Evolutionary conservation across 1,140 invertebrate species (phyloP), one percentile per base, ranked within the genome.

Genomic region (Ditylenchus dipsaci): DNA sequence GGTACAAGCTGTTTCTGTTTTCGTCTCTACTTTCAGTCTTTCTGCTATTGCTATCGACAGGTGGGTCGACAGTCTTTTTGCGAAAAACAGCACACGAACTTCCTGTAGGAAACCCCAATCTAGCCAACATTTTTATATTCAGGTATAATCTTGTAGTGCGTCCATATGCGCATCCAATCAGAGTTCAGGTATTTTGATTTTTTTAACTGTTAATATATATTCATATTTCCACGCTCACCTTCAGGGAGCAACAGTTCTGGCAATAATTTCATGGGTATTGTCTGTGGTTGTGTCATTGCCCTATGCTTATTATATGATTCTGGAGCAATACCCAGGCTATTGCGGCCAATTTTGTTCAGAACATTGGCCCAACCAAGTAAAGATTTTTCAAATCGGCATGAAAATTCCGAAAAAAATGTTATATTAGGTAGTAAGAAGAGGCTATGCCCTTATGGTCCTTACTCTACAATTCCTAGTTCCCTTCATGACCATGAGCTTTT

Each of bases 271-370:
- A 9, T 84, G 84, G 84, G 64, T 74, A 0, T 45, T 78, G 1
- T 81, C 82, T 15, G 49, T 84, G 7, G 47, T 80, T 27, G 69
- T 84, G 7, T 79, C 83, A 1, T 56, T 83, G n/a, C 84, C 84
- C 0, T 78, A 84, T 68, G 78, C 78, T 21, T 65, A 80, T 33
- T 82, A 80, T 47, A 83, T 83, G 75, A 68, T 73, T 1, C 64
- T 85, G 13, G 78, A 82, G 38, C 70, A 70, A 30, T 78, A 80
- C 45, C 27, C 33, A 5, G 74, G 65, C 19, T 56, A 73, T 65
- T 75, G 73, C 45, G 73, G 73, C 23, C 58, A 76, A 75, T 80
- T 78, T 57, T 80, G 79, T 65, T 67, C 79, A 11, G 79, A 80
- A 57, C 65, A 78, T 29, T 80, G 79, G 79, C 80, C 80, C 13